phyloP scores from a whole-genome alignment of 2,888 invertebrate species.

The Odontomyia ornata region DNA sequence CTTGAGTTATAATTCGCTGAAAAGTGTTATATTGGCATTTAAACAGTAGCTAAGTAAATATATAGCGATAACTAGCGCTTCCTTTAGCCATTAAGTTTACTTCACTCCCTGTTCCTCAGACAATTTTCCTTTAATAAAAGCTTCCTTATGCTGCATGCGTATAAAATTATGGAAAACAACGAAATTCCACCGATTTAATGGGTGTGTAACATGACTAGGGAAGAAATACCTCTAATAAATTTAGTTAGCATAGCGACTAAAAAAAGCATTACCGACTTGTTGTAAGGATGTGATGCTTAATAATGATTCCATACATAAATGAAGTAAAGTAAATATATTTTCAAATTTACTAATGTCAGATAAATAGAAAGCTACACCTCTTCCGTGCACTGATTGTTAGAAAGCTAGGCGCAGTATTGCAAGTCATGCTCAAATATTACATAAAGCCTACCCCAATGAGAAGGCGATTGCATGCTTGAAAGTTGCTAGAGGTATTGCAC shows the following conservation, averaged over 20 bases:
- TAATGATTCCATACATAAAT: neutral
- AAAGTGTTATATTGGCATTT: too few relatives aligned
- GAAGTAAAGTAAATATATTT: slow-evolving; percentile 16
- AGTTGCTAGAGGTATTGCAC: neutral
- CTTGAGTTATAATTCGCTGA: too few relatives aligned
- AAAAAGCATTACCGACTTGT: neutral
- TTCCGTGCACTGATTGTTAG: slow-evolving; percentile 28
- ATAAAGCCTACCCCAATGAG: neutral
- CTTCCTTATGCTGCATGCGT: neutral
- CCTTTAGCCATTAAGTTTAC: too few relatives aligned
- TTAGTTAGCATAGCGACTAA: neutral
- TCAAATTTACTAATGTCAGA: neutral
- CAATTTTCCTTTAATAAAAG: too few relatives aligned
- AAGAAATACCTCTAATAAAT: slow-evolving; percentile 26
- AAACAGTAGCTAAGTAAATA: too few relatives aligned
- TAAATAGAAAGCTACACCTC: slow-evolving; percentile 11
- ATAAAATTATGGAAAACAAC: neutral
- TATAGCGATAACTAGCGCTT: too few relatives aligned
- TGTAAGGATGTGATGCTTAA: neutral
- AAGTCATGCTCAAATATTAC: neutral
- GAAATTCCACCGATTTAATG: slow-evolving; percentile 23
- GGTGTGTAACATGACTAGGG: slow-evolving; percentile 39
- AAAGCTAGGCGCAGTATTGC: slow-evolving; percentile 13
- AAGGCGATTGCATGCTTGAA: slow-evolving; percentile 10
- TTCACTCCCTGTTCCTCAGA: too few relatives aligned